These are phyloP conservation scores for Chaetodon auriga DNA, from an alignment of 2,113 vertebrate species.

Conservation along the genomic window DNA sequence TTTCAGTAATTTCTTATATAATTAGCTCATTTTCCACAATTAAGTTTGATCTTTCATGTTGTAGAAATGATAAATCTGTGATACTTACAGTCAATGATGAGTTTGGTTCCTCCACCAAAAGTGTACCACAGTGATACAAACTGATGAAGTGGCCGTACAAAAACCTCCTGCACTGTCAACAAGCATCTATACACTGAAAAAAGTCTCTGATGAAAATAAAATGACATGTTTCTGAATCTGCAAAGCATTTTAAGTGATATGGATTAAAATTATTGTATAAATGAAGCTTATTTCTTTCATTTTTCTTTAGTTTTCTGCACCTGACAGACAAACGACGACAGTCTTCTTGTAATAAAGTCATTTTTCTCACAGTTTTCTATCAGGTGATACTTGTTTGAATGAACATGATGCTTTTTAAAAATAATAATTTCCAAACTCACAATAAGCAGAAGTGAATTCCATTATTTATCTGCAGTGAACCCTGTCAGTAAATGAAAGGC, in stretches of 20 bases:
- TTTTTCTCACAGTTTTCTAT: not conserved
- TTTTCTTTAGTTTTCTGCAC: not conserved
- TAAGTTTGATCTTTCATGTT: not conserved
- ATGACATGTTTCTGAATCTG: not conserved
- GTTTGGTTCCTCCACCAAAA: constrained; percentile 50
- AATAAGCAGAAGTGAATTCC: too few relatives aligned
- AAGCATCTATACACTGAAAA: not conserved
- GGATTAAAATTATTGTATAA: not conserved
- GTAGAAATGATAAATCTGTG: not conserved
- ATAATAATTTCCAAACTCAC: too few relatives aligned
- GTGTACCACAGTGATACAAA: constrained; percentile 29
- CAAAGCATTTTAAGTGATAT: not conserved
- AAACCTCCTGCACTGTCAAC: constrained; percentile 30
- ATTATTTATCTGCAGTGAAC: too few relatives aligned
- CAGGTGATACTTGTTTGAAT: not conserved
- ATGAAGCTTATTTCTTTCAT: not conserved
- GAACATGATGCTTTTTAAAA: not conserved
- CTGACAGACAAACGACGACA: not conserved
- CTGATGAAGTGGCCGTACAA: constrained; percentile 32
- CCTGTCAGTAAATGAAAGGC: too few relatives aligned
- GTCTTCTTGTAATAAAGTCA: not conserved
- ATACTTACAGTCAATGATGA: constrained; percentile 39
- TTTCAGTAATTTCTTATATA: not conserved
- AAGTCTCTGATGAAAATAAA: not conserved
- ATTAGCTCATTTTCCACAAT: too few relatives aligned